phyloP scores from a whole-genome alignment of 2,888 invertebrate genomes.

The Hofmannophila pseudospretella region DNA sequence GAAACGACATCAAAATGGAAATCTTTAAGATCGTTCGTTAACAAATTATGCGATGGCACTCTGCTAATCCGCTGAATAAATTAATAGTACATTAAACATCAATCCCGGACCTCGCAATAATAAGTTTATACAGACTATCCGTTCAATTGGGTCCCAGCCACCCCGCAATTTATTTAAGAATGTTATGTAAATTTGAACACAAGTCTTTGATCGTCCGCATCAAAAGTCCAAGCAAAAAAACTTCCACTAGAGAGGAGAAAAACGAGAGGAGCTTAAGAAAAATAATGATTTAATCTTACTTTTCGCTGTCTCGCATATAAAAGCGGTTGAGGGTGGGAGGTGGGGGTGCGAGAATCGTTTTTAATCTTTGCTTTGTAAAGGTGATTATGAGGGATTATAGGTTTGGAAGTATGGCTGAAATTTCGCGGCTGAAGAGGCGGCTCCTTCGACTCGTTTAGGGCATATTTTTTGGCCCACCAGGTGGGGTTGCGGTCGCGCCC shows the following conservation, averaged over 20 bases:
- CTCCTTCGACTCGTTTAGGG: constrained; percentile 63
- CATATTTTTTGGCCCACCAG: constrained; percentile 67
- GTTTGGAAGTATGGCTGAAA: constrained; percentile 78
- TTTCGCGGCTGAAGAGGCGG: constrained; percentile 65
- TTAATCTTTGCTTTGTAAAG: constrained; percentile 80
- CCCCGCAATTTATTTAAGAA: constrained; percentile 76
- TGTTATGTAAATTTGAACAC: constrained; percentile 78
- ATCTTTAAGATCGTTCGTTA: constrained; percentile 8
- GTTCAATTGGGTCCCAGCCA: constrained; percentile 35
- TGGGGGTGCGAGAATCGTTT: constrained; percentile 72
- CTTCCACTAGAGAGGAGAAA: constrained; percentile 64
- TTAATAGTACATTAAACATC: constrained; percentile 66
- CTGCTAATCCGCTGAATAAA: constrained; percentile 49
- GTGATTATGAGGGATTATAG: constrained; percentile 79
- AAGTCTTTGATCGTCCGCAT: constrained; percentile 77
- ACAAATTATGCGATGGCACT: constrained; percentile 40
- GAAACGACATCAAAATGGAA: not conserved
- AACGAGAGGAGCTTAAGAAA: constrained; percentile 75
- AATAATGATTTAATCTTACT: constrained; percentile 79
- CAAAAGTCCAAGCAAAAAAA: constrained; percentile 74
- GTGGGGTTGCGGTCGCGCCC: constrained; percentile 66
- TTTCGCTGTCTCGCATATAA: constrained; percentile 77
- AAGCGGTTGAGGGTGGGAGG: constrained; percentile 55
- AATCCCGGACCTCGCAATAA: constrained; percentile 60
- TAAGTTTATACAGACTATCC: constrained; percentile 58